These are phyloP conservation scores for Actenoides lindsayi DNA, from an alignment of 2,113 vertebrate species.

Conservation along the genomic window DNA sequence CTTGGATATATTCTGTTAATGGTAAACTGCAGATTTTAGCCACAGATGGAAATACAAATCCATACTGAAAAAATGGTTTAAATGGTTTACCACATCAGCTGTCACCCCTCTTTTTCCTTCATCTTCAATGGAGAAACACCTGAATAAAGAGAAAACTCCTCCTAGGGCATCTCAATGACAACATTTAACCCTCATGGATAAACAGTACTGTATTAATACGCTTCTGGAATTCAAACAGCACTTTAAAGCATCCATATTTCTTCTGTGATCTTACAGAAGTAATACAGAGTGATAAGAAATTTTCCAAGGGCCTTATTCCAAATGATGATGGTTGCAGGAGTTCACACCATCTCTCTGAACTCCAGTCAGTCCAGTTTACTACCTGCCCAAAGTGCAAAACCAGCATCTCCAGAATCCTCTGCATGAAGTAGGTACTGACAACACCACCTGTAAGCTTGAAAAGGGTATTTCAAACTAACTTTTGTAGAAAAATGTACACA, in stretches of 20 bases:
- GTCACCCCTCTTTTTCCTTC: not conserved
- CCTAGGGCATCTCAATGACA: not conserved
- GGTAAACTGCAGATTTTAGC: not conserved
- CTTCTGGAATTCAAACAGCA: not conserved
- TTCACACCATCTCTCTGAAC: not conserved
- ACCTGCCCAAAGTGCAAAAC: not conserved
- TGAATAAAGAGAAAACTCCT: not conserved
- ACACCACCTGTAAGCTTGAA: not conserved
- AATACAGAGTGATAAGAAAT: not conserved
- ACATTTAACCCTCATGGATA: not conserved
- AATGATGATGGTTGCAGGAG: not conserved
- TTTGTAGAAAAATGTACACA: not conserved
- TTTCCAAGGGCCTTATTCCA: not conserved
- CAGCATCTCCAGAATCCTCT: not conserved
- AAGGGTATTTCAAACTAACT: not conserved
- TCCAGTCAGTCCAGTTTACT: not conserved
- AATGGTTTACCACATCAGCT: not conserved
- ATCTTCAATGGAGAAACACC: not conserved
- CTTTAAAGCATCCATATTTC: not conserved
- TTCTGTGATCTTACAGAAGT: not conserved
- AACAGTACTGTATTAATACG: not conserved
- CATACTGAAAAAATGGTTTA: not conserved
- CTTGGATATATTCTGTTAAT: not conserved
- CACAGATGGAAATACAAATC: not conserved
- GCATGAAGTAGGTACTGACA: not conserved